Evolutionary conservation across 2,797 vertebrate species (phyloP).

Genomic region (Sitta carolinensis): DNA sequence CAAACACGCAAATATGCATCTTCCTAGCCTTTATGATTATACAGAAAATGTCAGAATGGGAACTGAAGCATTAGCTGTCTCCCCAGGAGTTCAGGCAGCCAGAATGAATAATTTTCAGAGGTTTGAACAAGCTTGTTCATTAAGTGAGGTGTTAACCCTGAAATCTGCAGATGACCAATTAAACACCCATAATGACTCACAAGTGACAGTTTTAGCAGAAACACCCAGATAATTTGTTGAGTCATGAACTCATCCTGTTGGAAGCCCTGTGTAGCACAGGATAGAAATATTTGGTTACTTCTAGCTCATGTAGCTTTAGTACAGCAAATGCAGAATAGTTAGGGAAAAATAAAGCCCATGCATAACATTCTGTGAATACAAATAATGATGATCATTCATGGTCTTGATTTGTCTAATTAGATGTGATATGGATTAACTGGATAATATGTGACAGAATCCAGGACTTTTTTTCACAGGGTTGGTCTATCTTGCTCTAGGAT

Average conservation of each 20-base stretch:
- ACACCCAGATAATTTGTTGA: neutral
- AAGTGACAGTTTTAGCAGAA: constrained; percentile 12
- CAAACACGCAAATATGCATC: neutral
- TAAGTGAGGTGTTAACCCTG: constrained; percentile 34
- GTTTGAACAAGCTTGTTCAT: constrained; percentile 20
- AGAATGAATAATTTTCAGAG: constrained; percentile 20
- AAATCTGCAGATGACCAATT: constrained; percentile 41
- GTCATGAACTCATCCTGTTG: neutral
- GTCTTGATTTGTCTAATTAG: neutral
- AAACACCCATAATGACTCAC: constrained; percentile 6
- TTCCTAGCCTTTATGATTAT: neutral
- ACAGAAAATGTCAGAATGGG: constrained; percentile 24
- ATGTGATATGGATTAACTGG: neutral
- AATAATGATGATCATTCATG: neutral
- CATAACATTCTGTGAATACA: neutral
- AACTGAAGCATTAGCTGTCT: constrained; percentile 29
- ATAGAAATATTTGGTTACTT: neutral
- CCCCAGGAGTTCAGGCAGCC: constrained; percentile 1
- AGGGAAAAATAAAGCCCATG: neutral
- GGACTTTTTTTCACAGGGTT: neutral
- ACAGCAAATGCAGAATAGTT: neutral
- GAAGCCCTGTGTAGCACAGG: neutral
- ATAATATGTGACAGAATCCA: neutral
- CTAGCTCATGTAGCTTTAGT: neutral
- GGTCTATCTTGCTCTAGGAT: neutral